Percentiles rank a stretch among this genome's conserved stretches.
These are phyloP conservation scores for Agrochola litura DNA, from an alignment of 2,888 invertebrate genomes.

Conservation along the genomic window DNA sequence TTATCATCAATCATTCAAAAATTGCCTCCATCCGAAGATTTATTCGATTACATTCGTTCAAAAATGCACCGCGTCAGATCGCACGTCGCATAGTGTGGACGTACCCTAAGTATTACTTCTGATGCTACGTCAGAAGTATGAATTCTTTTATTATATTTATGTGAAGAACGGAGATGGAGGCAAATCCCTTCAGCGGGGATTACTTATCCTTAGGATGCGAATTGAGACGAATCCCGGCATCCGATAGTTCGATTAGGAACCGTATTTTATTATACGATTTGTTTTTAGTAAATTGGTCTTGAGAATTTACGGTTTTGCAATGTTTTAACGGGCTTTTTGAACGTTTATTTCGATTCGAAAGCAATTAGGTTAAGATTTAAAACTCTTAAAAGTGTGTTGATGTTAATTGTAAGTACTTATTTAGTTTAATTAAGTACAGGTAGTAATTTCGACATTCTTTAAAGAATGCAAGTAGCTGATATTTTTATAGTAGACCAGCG, in stretches of 20 bases:
- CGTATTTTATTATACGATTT: conserved; percentile 41
- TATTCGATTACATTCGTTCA: conserved; percentile 6
- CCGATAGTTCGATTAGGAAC: conserved; percentile 57
- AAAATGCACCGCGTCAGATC: neutral
- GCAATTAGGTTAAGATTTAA: conserved; percentile 25
- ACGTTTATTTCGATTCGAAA: neutral
- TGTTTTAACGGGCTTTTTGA: conserved; percentile 8
- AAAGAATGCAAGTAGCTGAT: neutral
- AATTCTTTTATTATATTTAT: conserved; percentile 67
- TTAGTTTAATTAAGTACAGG: neutral
- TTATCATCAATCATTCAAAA: conserved; percentile 36
- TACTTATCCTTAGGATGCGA: conserved; percentile 53
- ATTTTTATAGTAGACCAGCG: neutral
- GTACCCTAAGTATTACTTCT: conserved; percentile 31
- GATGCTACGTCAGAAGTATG: conserved; percentile 49
- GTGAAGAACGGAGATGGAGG: conserved; percentile 52
- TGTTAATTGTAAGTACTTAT: neutral
- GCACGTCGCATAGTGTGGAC: conserved; percentile 2
- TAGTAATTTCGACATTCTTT: neutral
- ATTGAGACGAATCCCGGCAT: conserved; percentile 50
- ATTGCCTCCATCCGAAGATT: conserved; percentile 10
- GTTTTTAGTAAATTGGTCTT: conserved; percentile 40
- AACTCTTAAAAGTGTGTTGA: neutral
- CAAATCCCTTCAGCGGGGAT: conserved; percentile 61
- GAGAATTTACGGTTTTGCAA: conserved; percentile 18